A percentile compares a stretch with the other conserved stretches of the same genome.
phyloP scores from a whole-genome alignment of 2,888 invertebrate genomes.

The Melanostoma mellinum region DNA sequence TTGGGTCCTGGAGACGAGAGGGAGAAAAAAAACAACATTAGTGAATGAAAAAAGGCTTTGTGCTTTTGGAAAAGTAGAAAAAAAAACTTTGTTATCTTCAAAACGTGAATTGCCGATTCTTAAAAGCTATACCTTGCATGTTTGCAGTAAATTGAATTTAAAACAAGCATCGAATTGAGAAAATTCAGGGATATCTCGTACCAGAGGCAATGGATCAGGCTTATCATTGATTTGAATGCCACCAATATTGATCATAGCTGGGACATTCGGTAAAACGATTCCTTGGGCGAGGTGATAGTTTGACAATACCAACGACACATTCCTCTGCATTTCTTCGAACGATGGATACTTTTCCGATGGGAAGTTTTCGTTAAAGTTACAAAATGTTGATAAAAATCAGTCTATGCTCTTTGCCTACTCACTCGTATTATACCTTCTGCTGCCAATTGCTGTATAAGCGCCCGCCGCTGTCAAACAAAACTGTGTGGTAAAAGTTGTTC shows the following conservation, averaged over 20 bases:
- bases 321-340: conserved; percentile 62
- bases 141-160: too few relatives aligned
- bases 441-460: neutral
- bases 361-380: conserved; percentile 50
- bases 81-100: too few relatives aligned
- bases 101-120: too few relatives aligned
- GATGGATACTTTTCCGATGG: conserved; percentile 66
- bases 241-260: neutral
- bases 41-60: too few relatives aligned
- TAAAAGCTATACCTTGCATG: too few relatives aligned
- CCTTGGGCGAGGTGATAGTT: conserved; percentile 65
- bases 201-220: neutral
- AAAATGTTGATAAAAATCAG: neutral
- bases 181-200: too few relatives aligned
- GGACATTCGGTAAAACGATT: neutral
- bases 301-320: conserved; percentile 66
- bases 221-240: conserved; percentile 12
- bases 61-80: too few relatives aligned
- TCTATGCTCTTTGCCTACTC: conserved; percentile 1
- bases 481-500: conserved; percentile 68
- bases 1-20: neutral
- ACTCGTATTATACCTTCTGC: conserved; percentile 24
- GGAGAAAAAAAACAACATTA: too few relatives aligned
- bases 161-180: too few relatives aligned
- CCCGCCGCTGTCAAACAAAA: neutral